Conservation (phyloP, 2,888 invertebrate genomes). For the Aspidapion aeneum region DNA sequence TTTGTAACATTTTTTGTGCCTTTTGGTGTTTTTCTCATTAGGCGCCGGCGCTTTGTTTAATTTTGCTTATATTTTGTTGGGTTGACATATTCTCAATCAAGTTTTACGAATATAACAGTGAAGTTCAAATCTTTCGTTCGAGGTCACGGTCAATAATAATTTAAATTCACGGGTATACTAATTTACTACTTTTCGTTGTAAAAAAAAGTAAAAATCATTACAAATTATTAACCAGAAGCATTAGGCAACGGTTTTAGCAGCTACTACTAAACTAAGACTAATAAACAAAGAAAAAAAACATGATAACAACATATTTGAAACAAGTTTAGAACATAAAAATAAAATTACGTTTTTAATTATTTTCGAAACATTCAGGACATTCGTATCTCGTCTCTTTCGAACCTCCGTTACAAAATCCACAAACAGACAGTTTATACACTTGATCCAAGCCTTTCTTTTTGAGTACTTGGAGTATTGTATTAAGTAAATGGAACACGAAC, state of each 20-base stretch:
- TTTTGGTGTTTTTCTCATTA: too few species aligned
- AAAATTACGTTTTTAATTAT: constrained; percentile 1
- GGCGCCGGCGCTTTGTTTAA: too few species aligned
- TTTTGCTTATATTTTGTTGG: too few species aligned
- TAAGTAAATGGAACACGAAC: constrained; percentile 9
- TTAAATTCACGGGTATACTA: too few species aligned
- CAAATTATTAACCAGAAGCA: not conserved
- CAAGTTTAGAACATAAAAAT: not conserved
- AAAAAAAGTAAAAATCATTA: constrained; percentile 9
- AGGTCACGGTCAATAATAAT: not conserved
- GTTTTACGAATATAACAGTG: too few species aligned
- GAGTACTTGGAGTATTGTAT: constrained; percentile 13
- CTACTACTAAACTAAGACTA: not conserved
- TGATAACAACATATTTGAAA: constrained; percentile 5
- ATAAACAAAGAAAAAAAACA: not conserved
- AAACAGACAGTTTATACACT: constrained; percentile 4
- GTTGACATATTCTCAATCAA: too few species aligned
- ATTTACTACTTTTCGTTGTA: not conserved
- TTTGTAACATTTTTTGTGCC: too few species aligned
- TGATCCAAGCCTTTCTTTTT: constrained; percentile 14
- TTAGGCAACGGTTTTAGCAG: not conserved
- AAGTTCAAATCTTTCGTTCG: not conserved
- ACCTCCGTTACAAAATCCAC: constrained; percentile 8
- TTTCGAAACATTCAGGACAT: constrained; percentile 1
- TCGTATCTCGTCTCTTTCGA: constrained; percentile 11